Percentiles rank a stretch among this genome's conserved stretches.
Evolutionary conservation across 2,888 invertebrate species (phyloP).

Genomic region (Nomada ferruginata): DNA sequence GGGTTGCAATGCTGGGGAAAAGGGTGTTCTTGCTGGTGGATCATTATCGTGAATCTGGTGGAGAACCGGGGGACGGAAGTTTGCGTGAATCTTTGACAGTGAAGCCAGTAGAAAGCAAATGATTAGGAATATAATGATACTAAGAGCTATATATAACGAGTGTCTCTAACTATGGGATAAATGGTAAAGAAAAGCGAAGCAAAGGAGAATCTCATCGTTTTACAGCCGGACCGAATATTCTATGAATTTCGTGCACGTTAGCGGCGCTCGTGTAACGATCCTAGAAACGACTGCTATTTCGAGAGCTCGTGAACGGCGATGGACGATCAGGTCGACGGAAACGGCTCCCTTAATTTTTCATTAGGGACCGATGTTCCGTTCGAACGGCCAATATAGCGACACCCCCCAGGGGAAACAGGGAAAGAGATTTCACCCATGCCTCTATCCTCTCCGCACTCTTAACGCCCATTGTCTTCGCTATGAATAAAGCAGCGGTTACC

Average conservation of each 20-base stretch:
- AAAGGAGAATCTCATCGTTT: background rate
- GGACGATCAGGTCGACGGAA: slow-evolving; percentile 49
- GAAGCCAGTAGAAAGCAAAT: too few relatives aligned
- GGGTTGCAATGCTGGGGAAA: too few relatives aligned
- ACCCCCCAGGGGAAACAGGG: background rate
- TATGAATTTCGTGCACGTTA: slow-evolving; percentile 52
- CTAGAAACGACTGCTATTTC: slow-evolving; percentile 35
- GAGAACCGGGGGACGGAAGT: too few relatives aligned
- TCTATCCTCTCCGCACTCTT: background rate
- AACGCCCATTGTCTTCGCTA: slow-evolving; percentile 28
- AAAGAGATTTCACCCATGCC: background rate
- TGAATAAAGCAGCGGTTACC: slow-evolving; percentile 48
- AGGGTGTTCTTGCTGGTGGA: too few relatives aligned
- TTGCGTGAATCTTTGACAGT: too few relatives aligned
- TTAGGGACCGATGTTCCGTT: slow-evolving; percentile 43
- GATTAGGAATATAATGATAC: too few relatives aligned
- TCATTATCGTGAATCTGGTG: too few relatives aligned
- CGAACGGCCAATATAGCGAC: slow-evolving; percentile 41
- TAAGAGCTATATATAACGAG: too few relatives aligned
- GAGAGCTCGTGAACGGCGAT: slow-evolving; percentile 47
- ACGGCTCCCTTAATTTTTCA: slow-evolving; percentile 60
- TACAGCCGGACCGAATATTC: background rate
- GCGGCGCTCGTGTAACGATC: slow-evolving; percentile 26
- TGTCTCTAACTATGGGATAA: too few relatives aligned
- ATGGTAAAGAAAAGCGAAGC: background rate